Conservation (phyloP, 2,113 vertebrate genomes). For the Cyanoramphus novaezelandiae region DNA sequence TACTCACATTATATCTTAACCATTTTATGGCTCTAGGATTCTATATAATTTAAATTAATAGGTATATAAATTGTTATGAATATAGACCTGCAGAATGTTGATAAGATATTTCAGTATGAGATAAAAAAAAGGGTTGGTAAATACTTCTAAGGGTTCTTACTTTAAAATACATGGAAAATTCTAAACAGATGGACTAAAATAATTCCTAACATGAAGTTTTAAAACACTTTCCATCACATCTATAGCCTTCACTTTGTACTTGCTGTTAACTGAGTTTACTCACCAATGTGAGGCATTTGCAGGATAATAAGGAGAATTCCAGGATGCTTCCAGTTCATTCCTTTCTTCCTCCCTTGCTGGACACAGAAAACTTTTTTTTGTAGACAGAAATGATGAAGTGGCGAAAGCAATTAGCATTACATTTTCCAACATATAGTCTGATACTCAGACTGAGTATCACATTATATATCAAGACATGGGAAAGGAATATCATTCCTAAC, state of each 20-base stretch:
- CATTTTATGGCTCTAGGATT: background rate
- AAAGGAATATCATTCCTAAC: background rate
- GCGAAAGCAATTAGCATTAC: background rate
- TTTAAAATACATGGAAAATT: background rate
- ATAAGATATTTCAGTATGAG: background rate
- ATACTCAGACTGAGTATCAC: background rate
- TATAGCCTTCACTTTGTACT: background rate
- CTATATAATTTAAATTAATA: background rate
- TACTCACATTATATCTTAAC: background rate
- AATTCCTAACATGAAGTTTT: background rate
- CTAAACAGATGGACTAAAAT: background rate
- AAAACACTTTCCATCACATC: background rate
- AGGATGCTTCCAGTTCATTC: background rate
- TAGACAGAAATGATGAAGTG: background rate
- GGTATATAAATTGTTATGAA: background rate
- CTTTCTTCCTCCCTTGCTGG: background rate
- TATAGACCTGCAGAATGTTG: background rate
- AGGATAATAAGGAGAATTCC: background rate
- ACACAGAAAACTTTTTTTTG: background rate
- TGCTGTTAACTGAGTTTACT: background rate
- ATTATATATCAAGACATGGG: background rate
- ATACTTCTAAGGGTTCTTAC: background rate
- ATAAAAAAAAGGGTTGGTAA: background rate
- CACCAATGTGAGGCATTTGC: background rate
- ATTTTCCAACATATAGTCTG: background rate